Percentiles rank a stretch among this genome's conserved stretches.
These are phyloP conservation scores for Melikaiella ostensackeni DNA, from an alignment of 2,888 invertebrate species.

Conservation along the genomic window DNA sequence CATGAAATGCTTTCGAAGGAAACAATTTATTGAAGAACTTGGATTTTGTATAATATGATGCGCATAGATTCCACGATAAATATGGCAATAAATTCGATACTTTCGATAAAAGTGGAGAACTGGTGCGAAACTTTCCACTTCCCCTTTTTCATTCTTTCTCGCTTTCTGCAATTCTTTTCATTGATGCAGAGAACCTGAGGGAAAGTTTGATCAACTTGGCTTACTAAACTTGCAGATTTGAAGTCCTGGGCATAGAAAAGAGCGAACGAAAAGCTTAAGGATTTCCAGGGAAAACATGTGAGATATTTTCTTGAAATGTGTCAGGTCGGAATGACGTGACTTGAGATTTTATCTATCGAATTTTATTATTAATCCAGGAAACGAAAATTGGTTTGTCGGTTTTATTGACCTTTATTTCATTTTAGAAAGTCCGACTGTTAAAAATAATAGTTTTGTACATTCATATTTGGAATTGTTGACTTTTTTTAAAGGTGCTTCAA, in stretches of 20 bases:
- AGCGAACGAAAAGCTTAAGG: constrained; percentile 26
- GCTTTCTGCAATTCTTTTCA: constrained; percentile 12
- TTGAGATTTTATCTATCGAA: neutral
- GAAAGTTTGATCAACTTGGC: constrained; percentile 35
- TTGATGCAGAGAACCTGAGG: constrained; percentile 7
- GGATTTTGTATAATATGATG: neutral
- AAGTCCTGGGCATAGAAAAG: neutral
- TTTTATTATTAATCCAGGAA: neutral
- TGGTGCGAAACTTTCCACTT: constrained; percentile 2
- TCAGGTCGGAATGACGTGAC: neutral
- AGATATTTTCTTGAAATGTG: constrained; percentile 9
- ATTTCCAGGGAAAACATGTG: constrained; percentile 5
- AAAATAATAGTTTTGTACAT: too few relatives aligned
- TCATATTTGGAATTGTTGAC: too few relatives aligned
- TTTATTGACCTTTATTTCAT: too few relatives aligned
- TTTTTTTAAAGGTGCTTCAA: too few relatives aligned
- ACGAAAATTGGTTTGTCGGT: neutral
- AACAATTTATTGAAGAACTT: constrained; percentile 5
- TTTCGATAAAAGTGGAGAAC: neutral
- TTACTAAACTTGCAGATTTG: constrained; percentile 31
- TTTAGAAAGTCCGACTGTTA: too few relatives aligned
- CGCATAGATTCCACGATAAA: neutral
- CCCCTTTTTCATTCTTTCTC: constrained; percentile 36
- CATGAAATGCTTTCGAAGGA: neutral
- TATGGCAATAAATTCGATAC: neutral